A percentile compares a stretch with the other conserved stretches of the same genome.
phyloP scores from a whole-genome alignment of 2,113 vertebrate species.

The Oncorhynchus mykiss region DNA sequence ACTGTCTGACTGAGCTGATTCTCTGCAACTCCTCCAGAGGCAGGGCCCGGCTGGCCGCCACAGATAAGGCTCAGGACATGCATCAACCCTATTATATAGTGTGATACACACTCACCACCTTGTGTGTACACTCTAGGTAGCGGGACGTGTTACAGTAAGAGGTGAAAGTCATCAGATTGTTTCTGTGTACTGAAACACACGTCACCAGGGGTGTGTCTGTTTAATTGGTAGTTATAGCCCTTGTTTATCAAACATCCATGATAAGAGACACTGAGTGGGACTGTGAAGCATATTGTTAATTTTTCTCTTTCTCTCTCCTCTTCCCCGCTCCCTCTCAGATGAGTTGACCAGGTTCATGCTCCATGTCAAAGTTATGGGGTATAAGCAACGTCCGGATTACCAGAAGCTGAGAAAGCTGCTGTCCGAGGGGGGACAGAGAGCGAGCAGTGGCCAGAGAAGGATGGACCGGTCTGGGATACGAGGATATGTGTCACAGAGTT shows the following conservation, averaged over 20 bases:
- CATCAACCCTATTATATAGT: conserved; percentile 50
- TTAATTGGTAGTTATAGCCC: background rate
- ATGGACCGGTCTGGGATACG: conserved; percentile 71
- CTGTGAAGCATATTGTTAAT: background rate
- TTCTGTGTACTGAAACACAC: too few species aligned
- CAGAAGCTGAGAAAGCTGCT: conserved; percentile 77
- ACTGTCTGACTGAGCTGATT: conserved; percentile 35
- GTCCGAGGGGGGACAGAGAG: conserved; percentile 55
- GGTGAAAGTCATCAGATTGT: too few species aligned
- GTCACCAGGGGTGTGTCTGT: too few species aligned
- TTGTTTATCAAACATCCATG: background rate
- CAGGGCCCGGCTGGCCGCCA: conserved; percentile 64
- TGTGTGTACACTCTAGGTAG: too few species aligned
- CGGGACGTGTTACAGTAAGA: too few species aligned
- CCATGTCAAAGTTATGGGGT: conserved; percentile 73
- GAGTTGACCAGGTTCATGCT: conserved; percentile 81
- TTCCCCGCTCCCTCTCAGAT: conserved; percentile 61
- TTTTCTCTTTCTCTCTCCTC: conserved; percentile 3
- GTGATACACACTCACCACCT: too few species aligned
- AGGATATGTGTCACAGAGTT: conserved; percentile 16
- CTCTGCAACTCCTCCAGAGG: conserved; percentile 49
- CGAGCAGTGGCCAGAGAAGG: conserved; percentile 42
- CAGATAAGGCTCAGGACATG: conserved; percentile 73
- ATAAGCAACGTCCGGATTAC: conserved; percentile 87
- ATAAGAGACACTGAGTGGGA: background rate